Evolutionary conservation across 1,140 invertebrate species (phyloP).

Genomic region (Bombus affinis): DNA sequence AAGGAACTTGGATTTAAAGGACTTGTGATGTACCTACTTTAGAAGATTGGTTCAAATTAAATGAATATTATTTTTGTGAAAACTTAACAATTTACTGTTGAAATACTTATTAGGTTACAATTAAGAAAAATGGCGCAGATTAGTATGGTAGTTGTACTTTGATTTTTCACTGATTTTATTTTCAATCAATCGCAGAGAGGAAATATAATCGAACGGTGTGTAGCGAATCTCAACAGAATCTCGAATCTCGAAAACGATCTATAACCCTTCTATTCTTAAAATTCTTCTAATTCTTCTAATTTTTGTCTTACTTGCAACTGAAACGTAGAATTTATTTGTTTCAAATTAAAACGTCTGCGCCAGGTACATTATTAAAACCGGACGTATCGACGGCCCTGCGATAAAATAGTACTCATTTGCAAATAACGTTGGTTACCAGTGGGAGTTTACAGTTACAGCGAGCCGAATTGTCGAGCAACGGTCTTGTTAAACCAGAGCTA

Average conservation of each 20-base stretch:
- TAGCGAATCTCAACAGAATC: too few species aligned
- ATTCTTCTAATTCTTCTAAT: neutral
- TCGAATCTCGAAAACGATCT: neutral
- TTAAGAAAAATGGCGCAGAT: too few species aligned
- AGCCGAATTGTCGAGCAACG: neutral
- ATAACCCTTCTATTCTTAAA: neutral
- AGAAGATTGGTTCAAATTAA: too few species aligned
- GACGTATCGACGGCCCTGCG: neutral
- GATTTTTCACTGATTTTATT: too few species aligned
- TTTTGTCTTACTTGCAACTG: neutral
- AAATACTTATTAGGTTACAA: too few species aligned
- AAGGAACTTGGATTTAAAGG: neutral
- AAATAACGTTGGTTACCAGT: neutral
- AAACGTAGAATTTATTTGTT: neutral
- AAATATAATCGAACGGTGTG: too few species aligned
- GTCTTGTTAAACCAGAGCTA: neutral
- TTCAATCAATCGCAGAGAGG: too few species aligned
- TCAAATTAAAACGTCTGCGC: neutral
- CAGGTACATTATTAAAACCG: neutral
- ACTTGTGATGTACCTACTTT: too few species aligned
- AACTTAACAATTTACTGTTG: too few species aligned
- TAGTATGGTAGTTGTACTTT: too few species aligned
- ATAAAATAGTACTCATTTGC: neutral
- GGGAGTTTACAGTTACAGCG: neutral
- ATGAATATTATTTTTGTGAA: neutral